Conservation (phyloP, 2,888 invertebrate species). For the Drosophila affinis region DNA sequence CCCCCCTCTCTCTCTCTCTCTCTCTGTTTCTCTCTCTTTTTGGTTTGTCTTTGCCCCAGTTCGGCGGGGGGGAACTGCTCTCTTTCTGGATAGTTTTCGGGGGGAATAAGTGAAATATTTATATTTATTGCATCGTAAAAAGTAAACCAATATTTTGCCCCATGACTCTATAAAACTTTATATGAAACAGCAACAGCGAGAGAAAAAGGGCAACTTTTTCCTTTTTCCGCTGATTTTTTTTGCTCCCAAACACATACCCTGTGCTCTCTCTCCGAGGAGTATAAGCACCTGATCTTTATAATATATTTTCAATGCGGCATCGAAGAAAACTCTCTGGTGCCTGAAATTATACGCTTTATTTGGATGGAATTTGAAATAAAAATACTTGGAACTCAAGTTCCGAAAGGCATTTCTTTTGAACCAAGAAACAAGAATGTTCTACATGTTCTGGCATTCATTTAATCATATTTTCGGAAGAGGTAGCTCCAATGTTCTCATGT, state of each 20-base stretch:
- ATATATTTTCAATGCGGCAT: no score
- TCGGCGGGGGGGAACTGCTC: background rate
- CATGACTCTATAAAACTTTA: slow-evolving; percentile 21
- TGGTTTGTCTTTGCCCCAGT: background rate
- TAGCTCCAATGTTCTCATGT: no score
- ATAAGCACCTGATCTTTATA: background rate
- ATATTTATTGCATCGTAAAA: slow-evolving; percentile 56
- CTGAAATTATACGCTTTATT: no score
- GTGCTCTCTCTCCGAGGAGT: background rate
- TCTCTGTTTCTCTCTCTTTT: background rate
- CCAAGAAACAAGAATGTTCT: no score
- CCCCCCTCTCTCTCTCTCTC: background rate
- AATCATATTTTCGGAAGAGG: no score
- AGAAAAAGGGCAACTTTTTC: slow-evolving; percentile 4
- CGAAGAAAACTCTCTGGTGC: no score
- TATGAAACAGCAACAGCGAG: slow-evolving; percentile 11
- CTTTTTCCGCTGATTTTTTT: background rate
- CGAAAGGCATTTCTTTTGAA: no score
- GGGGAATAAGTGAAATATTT: slow-evolving; percentile 35
- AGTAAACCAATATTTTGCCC: slow-evolving; percentile 29
- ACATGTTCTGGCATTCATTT: no score
- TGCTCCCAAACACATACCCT: background rate
- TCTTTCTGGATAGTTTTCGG: background rate
- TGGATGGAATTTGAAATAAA: no score
- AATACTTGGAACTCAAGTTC: no score